Conservation (phyloP, 2,113 vertebrate species). For the Myotis brandtii region DNA sequence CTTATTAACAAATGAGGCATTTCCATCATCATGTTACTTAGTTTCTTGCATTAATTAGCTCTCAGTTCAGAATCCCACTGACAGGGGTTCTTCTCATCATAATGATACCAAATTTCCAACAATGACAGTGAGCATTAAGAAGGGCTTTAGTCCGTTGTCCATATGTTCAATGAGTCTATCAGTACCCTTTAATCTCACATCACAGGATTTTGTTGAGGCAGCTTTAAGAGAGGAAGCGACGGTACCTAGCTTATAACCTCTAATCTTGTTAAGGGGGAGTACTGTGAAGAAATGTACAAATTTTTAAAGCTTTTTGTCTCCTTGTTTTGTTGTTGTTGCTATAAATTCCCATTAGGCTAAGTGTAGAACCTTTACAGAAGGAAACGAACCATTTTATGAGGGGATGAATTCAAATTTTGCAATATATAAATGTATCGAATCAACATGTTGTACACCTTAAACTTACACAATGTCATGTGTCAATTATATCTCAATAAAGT, state of each 20-base stretch:
- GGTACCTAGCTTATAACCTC: not conserved
- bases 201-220: not conserved
- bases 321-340: not conserved
- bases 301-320: not conserved
- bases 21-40: not conserved
- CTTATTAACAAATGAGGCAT: not conserved
- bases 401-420: not conserved
- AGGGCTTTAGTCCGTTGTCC: not conserved
- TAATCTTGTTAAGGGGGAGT: not conserved
- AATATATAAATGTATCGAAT: not conserved
- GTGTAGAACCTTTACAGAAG: not conserved
- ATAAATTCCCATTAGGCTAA: constrained; percentile 20
- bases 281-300: not conserved
- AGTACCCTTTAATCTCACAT: not conserved
- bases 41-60: not conserved
- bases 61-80: not conserved
- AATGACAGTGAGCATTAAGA: not conserved
- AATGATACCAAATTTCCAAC: not conserved
- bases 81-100: not conserved
- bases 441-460: not conserved
- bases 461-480: not conserved
- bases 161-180: not conserved
- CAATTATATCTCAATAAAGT: not conserved
- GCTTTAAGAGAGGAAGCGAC: not conserved
- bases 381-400: not conserved